Conservation (phyloP, 2,797 vertebrate genomes). For the Pogoniulus pusillus region DNA sequence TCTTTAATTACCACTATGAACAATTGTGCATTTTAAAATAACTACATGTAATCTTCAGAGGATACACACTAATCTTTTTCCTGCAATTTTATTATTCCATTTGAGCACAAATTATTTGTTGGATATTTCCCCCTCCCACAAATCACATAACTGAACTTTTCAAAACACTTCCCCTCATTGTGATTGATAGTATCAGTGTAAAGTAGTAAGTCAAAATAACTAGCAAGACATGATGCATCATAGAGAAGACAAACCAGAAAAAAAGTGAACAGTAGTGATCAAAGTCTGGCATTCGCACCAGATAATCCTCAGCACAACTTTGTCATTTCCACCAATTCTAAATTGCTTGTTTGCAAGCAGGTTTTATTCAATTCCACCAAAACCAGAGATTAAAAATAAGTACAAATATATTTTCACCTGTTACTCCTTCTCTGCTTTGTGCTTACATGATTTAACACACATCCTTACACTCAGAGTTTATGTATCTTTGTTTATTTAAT, state of each 20-base stretch:
- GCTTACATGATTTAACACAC: not conserved
- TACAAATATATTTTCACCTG: conserved; percentile 12
- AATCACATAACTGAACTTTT: not conserved
- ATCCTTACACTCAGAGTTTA: not conserved
- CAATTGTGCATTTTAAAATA: not conserved
- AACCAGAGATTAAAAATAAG: conserved; percentile 20
- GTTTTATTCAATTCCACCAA: conserved; percentile 10
- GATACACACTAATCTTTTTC: not conserved
- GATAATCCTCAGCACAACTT: not conserved
- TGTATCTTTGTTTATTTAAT: not conserved
- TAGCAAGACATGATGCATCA: not conserved
- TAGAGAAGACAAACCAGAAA: not conserved
- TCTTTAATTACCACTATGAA: not conserved
- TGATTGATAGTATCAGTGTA: not conserved
- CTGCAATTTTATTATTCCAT: not conserved
- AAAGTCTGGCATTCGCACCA: not conserved
- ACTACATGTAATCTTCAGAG: not conserved
- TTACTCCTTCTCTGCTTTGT: not conserved
- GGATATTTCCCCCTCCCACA: not conserved
- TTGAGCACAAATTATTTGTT: not conserved
- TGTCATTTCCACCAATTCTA: not conserved
- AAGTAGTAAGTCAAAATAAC: not conserved
- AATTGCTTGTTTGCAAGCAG: not conserved
- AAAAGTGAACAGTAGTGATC: not conserved
- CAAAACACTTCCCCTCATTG: not conserved